Conservation (phyloP, 2,797 vertebrate genomes). For the Peromyscus nudipes region DNA sequence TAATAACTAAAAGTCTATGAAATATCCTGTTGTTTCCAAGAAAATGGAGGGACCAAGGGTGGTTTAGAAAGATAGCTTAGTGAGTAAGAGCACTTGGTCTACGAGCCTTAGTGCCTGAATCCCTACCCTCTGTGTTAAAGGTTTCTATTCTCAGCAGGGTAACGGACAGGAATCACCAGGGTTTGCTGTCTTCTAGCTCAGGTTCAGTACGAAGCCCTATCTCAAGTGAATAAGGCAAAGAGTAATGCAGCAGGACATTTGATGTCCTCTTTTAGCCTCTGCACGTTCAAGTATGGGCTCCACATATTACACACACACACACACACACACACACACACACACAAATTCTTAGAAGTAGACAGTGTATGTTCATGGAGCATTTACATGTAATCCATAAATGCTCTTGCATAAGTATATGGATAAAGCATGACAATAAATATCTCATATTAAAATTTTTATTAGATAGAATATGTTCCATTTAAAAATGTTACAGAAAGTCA, state of each 20-base stretch:
- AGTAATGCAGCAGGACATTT: background rate
- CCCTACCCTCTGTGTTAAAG: background rate
- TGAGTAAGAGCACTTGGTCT: background rate
- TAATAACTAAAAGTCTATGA: background rate
- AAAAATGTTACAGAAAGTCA: background rate
- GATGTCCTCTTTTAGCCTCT: background rate
- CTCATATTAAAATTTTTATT: background rate
- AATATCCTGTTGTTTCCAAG: too few relatives aligned
- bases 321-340: background rate
- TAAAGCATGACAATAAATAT: background rate
- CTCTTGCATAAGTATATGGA: background rate
- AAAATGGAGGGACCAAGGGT: fast-evolving
- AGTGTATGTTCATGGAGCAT: background rate
- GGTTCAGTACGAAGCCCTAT: background rate
- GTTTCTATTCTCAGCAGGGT: background rate
- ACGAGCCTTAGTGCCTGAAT: background rate
- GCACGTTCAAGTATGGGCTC: background rate
- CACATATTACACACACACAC: background rate
- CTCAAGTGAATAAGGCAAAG: background rate
- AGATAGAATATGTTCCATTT: background rate
- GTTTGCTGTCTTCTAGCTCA: background rate
- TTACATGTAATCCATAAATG: background rate
- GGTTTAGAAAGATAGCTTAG: background rate
- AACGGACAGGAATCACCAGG: background rate
- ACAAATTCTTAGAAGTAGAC: background rate